Base-by-base conservation (phyloP, 2,113 vertebrate species). In the Tupaia tana region DNA sequence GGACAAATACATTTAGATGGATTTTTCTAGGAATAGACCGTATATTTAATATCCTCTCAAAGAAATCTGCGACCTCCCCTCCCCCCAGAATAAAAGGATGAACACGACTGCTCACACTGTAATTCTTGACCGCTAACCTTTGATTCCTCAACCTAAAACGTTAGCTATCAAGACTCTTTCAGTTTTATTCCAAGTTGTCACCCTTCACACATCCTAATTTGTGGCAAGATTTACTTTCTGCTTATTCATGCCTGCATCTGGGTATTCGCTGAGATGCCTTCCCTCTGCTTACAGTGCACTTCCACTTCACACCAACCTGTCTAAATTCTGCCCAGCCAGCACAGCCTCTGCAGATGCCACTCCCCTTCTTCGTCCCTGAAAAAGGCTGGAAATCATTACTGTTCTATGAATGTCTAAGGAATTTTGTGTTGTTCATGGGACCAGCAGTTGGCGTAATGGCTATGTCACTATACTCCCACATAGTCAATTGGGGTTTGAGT, bases 321-420 rank as follows among this genome's bases (percentile, higher is more conserved):
- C 43, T 9, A 3, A 20, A 25, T 52, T 61, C 67, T 81, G 6
- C 31, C 13, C 9, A 4, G 11, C 31, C 11, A 11, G 63, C 66
- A 74, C 70, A 56, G 5, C 54, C 64, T 24, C 29, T 77, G 18
- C 66, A 56, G 13, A 22, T 29, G 14, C 25, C 19, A 3, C 31
- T 34, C 2, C 1, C 13, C 10, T 10, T 16, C 56, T 4, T 2
- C n/a, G 2, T 25, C n/a, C 0, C 7, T 2, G 4, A 58, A 67
- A 81, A 9, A 34, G 18, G 9, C 22, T 22, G 24, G 43, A 66
- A 79, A 71, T 14, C 34, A 15, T 74, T 43, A 56, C 54, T 12
- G 3, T 31, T 91, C 7, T 25, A 27, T 56, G 61, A 80, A n/a
- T 91, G 27, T 34, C 77, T 22, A 0, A 20, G 79, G 61, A 52